Percentiles rank a stretch among this genome's conserved stretches.
These are phyloP conservation scores for Aethina tumida DNA, from an alignment of 1,140 invertebrate genomes.

Conservation along the genomic window DNA sequence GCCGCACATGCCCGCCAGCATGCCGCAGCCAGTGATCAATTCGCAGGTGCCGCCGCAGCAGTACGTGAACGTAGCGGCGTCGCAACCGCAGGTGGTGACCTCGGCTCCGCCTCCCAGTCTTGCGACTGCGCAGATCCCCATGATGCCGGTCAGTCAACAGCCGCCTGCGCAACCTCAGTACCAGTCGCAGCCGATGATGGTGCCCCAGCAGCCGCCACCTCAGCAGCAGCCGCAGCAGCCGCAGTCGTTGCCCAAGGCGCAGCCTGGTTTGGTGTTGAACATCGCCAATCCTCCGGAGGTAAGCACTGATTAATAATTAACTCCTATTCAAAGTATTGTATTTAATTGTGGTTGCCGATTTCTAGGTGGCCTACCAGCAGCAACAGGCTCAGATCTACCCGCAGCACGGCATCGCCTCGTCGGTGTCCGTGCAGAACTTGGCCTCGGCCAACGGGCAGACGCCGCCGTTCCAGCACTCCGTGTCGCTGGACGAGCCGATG, in stretches of 20 bases:
- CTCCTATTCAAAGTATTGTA: background rate
- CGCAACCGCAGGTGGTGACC: conserved; percentile 4
- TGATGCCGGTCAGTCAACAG: conserved; percentile 2
- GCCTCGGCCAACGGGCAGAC: conserved; percentile 6
- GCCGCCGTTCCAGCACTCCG: conserved; percentile 15
- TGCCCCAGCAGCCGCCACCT: conserved; percentile 1
- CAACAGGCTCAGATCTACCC: too few relatives aligned
- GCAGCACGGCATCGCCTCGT: conserved; percentile 19
- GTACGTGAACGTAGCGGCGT: conserved; percentile 6
- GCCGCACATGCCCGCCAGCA: background rate
- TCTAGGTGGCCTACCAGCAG: conserved; percentile 8
- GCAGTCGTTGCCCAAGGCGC: conserved; percentile 6
- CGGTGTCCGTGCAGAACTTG: conserved; percentile 24
- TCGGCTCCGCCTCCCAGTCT: conserved; percentile 1
- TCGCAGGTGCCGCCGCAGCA: conserved; percentile 6
- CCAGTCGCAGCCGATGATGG: background rate
- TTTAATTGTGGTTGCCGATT: conserved; percentile 4
- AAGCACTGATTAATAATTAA: too few relatives aligned
- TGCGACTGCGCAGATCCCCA: background rate
- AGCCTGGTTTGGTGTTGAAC: conserved; percentile 10
- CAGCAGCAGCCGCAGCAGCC: background rate
- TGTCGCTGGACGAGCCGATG: conserved; percentile 17
- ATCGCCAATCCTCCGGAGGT: conserved; percentile 5
- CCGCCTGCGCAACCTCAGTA: conserved; percentile 4
- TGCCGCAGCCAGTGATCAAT: background rate